Conservation (phyloP, 2,888 invertebrate genomes). For the Torymus auratus region DNA sequence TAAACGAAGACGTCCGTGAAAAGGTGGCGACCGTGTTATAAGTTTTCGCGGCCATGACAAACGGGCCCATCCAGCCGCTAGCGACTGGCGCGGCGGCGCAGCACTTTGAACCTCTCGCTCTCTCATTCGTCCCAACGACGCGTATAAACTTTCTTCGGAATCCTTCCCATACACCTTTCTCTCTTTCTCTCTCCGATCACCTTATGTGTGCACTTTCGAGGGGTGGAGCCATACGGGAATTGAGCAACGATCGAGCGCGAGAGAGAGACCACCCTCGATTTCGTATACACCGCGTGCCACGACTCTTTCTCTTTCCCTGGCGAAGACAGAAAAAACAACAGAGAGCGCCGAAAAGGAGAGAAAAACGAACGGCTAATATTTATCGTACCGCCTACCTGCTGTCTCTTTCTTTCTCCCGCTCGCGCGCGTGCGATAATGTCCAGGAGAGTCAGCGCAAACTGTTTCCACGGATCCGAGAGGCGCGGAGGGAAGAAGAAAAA, state of each 20-base stretch:
- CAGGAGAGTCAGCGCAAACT: constrained; percentile 34
- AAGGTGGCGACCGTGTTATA: constrained; percentile 5
- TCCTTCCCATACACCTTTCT: constrained; percentile 13
- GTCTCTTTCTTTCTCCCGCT: constrained; percentile 21
- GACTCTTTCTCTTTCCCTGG: constrained; percentile 9
- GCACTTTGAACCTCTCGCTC: constrained; percentile 59
- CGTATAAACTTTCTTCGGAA: constrained; percentile 53
- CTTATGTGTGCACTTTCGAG: constrained; percentile 36
- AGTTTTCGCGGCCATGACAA: constrained; percentile 40
- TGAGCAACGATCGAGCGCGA: constrained; percentile 70
- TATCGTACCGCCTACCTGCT: constrained; percentile 66
- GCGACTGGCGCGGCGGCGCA: background rate
- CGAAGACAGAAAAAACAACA: constrained; percentile 37
- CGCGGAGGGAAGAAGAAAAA: constrained; percentile 1
- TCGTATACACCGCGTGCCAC: background rate
- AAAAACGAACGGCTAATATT: constrained; percentile 59
- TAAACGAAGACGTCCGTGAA: constrained; percentile 32
- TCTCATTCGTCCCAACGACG: constrained; percentile 6
- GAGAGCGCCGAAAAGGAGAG: constrained; percentile 21
- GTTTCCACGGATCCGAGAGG: constrained; percentile 30
- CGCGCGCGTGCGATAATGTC: constrained; percentile 46
- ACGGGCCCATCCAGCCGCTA: constrained; percentile 29
- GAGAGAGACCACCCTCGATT: constrained; percentile 71
- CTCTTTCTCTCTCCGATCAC: constrained; percentile 5
- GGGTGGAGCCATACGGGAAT: constrained; percentile 65